phyloP scores from a whole-genome alignment of 1,140 invertebrate species.

The Diabrotica virgifera region DNA sequence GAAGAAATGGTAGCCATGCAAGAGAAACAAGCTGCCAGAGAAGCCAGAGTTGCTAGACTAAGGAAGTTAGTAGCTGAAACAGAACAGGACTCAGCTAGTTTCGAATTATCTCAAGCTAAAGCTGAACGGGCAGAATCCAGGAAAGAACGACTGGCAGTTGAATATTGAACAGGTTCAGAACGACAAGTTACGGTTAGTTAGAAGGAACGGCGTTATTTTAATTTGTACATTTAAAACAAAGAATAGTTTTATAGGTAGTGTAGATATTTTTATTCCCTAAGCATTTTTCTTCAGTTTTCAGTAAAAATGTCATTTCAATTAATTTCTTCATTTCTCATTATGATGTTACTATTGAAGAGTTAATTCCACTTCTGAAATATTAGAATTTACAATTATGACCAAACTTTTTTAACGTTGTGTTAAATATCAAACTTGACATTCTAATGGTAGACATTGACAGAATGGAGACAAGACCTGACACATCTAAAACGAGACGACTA shows the following conservation, averaged over 20 bases:
- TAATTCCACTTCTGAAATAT: too few relatives aligned
- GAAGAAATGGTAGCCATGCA: slow-evolving; percentile 59
- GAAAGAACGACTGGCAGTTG: slow-evolving; percentile 8
- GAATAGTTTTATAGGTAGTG: neutral
- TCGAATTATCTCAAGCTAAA: slow-evolving; percentile 14
- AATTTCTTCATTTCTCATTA: too few relatives aligned
- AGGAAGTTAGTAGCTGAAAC: slow-evolving; percentile 56
- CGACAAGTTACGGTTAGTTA: neutral
- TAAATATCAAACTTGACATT: too few relatives aligned
- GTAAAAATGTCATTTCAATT: too few relatives aligned
- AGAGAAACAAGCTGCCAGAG: slow-evolving; percentile 56
- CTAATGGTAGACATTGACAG: too few relatives aligned
- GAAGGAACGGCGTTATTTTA: neutral
- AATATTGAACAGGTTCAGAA: neutral
- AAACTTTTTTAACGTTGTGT: too few relatives aligned
- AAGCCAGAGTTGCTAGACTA: slow-evolving; percentile 56
- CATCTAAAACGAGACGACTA: too few relatives aligned
- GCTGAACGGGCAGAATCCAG: slow-evolving; percentile 8
- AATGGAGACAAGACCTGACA: too few relatives aligned
- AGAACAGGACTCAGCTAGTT: slow-evolving; percentile 38
- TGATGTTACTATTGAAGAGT: too few relatives aligned
- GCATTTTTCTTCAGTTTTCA: neutral
- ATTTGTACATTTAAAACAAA: neutral
- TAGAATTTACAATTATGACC: too few relatives aligned
- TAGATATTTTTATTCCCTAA: neutral